Evolutionary conservation across 2,113 vertebrate genomes (phyloP).

Genomic region (Grammomys surdaster): DNA sequence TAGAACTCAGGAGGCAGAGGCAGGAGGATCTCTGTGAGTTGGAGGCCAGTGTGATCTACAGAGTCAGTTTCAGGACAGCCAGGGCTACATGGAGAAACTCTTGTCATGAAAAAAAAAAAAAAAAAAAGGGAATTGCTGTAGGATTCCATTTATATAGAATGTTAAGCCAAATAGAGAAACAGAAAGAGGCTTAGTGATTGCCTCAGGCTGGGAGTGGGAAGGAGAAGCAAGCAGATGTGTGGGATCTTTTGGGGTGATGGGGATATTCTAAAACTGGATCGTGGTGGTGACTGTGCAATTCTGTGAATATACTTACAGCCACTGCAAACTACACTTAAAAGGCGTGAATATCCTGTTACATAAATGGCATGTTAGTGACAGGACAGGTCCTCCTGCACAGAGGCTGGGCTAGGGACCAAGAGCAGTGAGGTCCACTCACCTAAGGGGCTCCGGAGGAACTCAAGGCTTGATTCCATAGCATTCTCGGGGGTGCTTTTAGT

Average conservation of each 20-base stretch:
- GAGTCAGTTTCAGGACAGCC: background rate
- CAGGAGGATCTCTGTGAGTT: background rate
- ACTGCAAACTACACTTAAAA: background rate
- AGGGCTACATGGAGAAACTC: background rate
- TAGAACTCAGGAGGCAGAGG: background rate
- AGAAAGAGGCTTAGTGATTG: background rate
- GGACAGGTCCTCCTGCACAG: background rate
- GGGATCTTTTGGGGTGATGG: background rate
- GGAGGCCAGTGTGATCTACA: background rate
- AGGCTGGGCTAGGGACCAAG: background rate
- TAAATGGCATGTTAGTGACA: background rate
- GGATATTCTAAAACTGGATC: background rate
- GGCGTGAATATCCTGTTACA: background rate
- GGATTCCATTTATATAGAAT: background rate
- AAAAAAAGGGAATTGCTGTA: background rate
- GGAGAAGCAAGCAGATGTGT: background rate
- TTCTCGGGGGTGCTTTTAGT: slow-evolving; percentile 83
- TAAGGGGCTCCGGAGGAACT: slow-evolving; percentile 71
- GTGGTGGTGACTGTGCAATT: background rate
- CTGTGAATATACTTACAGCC: background rate
- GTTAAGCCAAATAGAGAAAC: background rate
- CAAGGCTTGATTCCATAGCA: slow-evolving; percentile 36
- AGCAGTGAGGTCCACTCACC: slow-evolving; percentile 58
- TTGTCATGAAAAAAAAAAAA: background rate
- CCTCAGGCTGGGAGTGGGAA: background rate